phyloP scores from a whole-genome alignment of 1,140 invertebrate species.

The Bicyclus anynana region DNA sequence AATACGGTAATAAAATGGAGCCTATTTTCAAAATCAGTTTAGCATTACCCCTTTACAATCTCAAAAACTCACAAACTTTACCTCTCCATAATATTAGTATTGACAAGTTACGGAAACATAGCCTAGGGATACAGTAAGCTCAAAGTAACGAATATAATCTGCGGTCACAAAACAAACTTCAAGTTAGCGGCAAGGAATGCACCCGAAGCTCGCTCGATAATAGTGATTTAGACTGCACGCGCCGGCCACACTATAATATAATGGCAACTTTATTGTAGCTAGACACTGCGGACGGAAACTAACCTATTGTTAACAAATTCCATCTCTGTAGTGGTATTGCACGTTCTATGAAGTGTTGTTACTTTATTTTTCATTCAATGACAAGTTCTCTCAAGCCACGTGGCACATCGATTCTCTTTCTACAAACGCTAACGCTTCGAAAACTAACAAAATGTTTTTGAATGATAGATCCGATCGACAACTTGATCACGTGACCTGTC shows the following conservation, averaged over 20 bases:
- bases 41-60: no score
- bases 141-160: slow-evolving; percentile 9
- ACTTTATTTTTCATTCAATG: no score
- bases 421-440: no score
- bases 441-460: no score
- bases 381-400: no score
- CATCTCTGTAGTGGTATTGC: neutral
- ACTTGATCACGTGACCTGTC: no score
- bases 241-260: slow-evolving; percentile 23
- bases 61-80: neutral
- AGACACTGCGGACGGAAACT: neutral
- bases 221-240: slow-evolving; percentile 29
- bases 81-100: neutral
- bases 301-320: slow-evolving; percentile 1
- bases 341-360: no score
- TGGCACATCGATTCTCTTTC: no score
- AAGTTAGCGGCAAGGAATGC: slow-evolving; percentile 26
- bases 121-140: neutral
- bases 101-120: neutral
- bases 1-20: no score
- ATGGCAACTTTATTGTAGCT: neutral
- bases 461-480: no score
- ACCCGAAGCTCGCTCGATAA: slow-evolving; percentile 30
- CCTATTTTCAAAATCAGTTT: no score
- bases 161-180: slow-evolving; percentile 25